Percentiles rank a stretch among this genome's conserved stretches.
Evolutionary conservation across 1,140 invertebrate genomes (phyloP).

Genomic region (Schmidtea mediterranea): DNA sequence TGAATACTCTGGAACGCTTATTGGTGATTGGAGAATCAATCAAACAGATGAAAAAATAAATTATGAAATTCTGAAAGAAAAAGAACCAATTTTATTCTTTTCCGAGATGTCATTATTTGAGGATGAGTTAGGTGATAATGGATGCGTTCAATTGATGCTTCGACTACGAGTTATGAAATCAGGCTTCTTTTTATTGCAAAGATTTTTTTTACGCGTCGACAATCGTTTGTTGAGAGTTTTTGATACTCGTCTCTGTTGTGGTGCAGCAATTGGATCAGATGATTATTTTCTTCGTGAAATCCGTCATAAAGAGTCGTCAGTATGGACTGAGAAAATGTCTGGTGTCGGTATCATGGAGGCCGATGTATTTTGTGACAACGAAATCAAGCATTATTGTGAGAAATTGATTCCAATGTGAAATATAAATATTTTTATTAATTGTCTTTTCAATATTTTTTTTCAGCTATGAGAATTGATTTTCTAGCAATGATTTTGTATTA

Average conservation of each 20-base stretch:
- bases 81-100: conserved; percentile 76
- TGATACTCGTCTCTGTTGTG: neutral
- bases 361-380: no score
- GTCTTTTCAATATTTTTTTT: no score
- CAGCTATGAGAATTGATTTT: no score
- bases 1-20: conserved; percentile 55
- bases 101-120: conserved; percentile 74
- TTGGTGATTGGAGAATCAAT: conserved; percentile 27
- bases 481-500: no score
- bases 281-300: no score
- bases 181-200: neutral
- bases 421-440: no score
- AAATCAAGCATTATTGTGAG: no score
- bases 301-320: no score
- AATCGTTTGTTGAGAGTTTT: neutral
- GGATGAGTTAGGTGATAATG: conserved; percentile 93
- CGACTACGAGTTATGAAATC: neutral
- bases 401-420: no score
- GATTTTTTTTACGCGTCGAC: conserved; percentile 5
- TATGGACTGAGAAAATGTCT: no score
- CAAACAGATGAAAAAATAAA: conserved; percentile 51
- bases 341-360: no score
- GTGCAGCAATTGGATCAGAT: no score
- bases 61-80: conserved; percentile 56
- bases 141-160: conserved; percentile 18